A percentile compares a stretch with the other conserved stretches of the same genome.
These are phyloP conservation scores for Ooceraea biroi DNA, from an alignment of 1,140 invertebrate species.

Conservation along the genomic window DNA sequence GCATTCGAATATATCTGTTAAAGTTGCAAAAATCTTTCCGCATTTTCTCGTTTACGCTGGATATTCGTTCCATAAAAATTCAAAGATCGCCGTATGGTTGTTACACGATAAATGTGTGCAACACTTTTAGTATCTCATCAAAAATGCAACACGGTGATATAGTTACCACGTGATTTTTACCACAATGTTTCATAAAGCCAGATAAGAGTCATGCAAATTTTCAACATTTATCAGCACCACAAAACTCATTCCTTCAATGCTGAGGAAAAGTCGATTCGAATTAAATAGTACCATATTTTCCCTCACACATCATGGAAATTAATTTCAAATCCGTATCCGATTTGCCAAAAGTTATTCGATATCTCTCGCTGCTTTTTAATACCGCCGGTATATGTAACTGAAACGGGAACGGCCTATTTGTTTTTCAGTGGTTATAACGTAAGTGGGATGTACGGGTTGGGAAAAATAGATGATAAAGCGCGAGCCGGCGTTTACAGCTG, in stretches of 20 bases:
- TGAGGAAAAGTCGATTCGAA: neutral
- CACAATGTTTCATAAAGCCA: neutral
- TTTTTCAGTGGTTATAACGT: neutral
- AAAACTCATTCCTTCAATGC: neutral
- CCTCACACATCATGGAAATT: neutral
- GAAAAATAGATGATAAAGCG: slow-evolving; percentile 4
- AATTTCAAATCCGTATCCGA: neutral
- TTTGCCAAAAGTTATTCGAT: neutral
- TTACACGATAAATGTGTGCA: neutral
- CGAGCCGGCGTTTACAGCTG: neutral
- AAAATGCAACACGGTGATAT: neutral
- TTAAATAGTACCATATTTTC: too few species aligned
- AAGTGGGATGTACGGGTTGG: neutral
- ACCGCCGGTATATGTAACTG: too few species aligned
- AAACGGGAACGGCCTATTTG: too few species aligned
- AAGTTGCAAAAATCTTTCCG: neutral
- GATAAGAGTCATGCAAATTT: neutral
- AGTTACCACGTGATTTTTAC: neutral
- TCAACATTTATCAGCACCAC: neutral
- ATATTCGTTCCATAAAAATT: slow-evolving; percentile 18
- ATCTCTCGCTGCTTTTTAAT: neutral
- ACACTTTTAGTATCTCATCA: neutral
- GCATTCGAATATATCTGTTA: neutral
- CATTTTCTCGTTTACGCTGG: neutral
- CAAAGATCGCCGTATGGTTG: neutral